A percentile compares a stretch with the other conserved stretches of the same genome.
phyloP scores from a whole-genome alignment of 1,140 invertebrate genomes.

The Drosophila virilis region DNA sequence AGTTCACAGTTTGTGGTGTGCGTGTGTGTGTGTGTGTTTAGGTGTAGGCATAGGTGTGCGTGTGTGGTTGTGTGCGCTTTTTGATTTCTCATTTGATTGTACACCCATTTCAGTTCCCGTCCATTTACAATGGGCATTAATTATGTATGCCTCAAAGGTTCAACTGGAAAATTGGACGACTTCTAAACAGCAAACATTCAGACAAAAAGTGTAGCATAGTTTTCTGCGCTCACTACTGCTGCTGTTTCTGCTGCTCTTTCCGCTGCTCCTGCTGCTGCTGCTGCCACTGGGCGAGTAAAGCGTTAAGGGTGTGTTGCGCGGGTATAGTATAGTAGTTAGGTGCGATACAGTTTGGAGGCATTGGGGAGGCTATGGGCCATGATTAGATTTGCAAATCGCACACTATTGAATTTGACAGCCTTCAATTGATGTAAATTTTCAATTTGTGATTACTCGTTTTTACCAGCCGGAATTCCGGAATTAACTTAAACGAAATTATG shows the following conservation, averaged over 20 bases:
- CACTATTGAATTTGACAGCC: constrained; percentile 48
- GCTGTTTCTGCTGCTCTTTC: no score
- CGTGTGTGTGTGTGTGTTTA: constrained; percentile 9
- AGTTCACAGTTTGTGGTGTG: constrained; percentile 10
- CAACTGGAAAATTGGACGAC: constrained; percentile 31
- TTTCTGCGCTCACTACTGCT: constrained; percentile 27
- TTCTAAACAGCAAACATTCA: constrained; percentile 34
- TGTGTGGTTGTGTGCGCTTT: constrained; percentile 26
- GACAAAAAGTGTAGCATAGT: constrained; percentile 54
- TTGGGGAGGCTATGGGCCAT: constrained; percentile 1
- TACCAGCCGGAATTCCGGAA: constrained; percentile 35
- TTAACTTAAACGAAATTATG: constrained; percentile 25
- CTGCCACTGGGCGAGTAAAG: not conserved
- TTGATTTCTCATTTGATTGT: constrained; percentile 58
- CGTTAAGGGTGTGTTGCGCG: constrained; percentile 17
- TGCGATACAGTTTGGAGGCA: not conserved
- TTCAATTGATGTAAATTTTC: constrained; percentile 52
- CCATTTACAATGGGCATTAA: constrained; percentile 51
- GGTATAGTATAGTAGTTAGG: not conserved
- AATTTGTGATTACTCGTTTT: constrained; percentile 35
- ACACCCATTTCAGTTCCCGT: constrained; percentile 28
- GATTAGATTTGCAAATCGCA: constrained; percentile 53
- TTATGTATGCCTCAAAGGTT: constrained; percentile 60
- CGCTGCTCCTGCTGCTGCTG: no score
- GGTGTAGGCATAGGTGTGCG: not conserved